Evolutionary conservation across 2,113 vertebrate species (phyloP).

Genomic region (Tupaia chinensis): DNA sequence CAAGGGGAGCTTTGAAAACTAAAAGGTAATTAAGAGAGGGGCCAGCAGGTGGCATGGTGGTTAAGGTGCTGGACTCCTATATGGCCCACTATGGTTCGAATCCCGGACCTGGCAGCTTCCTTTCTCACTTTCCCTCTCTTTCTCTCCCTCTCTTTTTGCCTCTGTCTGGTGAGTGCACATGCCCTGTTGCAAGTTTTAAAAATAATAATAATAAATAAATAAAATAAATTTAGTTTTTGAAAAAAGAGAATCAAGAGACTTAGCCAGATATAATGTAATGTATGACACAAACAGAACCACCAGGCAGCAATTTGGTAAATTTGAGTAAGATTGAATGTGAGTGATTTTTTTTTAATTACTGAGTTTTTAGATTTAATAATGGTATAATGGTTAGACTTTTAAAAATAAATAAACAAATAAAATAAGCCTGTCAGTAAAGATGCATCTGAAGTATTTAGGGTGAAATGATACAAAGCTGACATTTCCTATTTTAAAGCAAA

Average conservation of each 20-base stretch:
- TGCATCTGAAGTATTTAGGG: background rate
- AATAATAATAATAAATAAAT: too few relatives aligned
- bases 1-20: background rate
- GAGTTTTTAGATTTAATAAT: conserved; percentile 6
- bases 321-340: background rate
- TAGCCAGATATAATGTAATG: background rate
- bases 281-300: background rate
- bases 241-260: background rate
- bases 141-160: too few relatives aligned
- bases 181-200: too few relatives aligned
- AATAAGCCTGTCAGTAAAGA: background rate
- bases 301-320: background rate
- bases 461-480: background rate
- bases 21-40: too few relatives aligned
- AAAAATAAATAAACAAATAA: background rate
- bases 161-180: too few relatives aligned
- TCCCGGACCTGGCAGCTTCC: too few relatives aligned
- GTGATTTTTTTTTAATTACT: background rate
- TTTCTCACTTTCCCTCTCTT: too few relatives aligned
- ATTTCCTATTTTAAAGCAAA: background rate
- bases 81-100: too few relatives aligned
- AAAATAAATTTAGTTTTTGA: too few relatives aligned
- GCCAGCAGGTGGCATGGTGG: too few relatives aligned
- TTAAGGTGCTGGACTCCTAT: too few relatives aligned
- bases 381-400: background rate